phyloP scores from a whole-genome alignment of 2,888 invertebrate genomes.

The Meta bourneti region DNA sequence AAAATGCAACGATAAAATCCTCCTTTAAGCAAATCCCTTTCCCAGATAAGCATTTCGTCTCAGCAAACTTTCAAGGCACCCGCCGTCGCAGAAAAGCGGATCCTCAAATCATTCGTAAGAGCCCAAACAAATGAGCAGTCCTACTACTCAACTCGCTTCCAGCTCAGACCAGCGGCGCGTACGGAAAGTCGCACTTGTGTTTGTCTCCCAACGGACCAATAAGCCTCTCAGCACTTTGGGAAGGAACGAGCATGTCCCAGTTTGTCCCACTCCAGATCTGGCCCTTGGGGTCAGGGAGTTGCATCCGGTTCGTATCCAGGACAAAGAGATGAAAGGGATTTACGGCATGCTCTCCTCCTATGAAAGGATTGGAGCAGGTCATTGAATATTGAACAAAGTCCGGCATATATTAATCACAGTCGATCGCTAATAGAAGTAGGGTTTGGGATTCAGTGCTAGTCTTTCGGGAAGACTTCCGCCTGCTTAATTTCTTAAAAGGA shows the following conservation, averaged over 20 bases:
- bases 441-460: too few relatives aligned
- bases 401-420: background rate
- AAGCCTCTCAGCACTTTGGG: background rate
- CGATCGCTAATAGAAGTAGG: background rate
- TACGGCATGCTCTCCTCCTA: background rate
- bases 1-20: too few relatives aligned
- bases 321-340: background rate
- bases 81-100: too few relatives aligned
- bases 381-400: background rate
- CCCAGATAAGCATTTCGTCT: too few relatives aligned
- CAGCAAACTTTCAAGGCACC: too few relatives aligned
- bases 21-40: too few relatives aligned
- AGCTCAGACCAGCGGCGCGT: too few relatives aligned
- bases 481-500: background rate
- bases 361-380: background rate
- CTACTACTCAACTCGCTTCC: too few relatives aligned
- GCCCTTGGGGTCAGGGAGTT: background rate
- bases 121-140: too few relatives aligned
- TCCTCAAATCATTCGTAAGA: too few relatives aligned
- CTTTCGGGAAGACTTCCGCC: background rate
- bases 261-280: background rate
- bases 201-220: background rate
- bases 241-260: background rate
- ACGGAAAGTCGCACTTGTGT: background rate
- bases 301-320: background rate